phyloP scores from a whole-genome alignment of 2,113 vertebrate species.

The Genyomyrus donnyi region DNA sequence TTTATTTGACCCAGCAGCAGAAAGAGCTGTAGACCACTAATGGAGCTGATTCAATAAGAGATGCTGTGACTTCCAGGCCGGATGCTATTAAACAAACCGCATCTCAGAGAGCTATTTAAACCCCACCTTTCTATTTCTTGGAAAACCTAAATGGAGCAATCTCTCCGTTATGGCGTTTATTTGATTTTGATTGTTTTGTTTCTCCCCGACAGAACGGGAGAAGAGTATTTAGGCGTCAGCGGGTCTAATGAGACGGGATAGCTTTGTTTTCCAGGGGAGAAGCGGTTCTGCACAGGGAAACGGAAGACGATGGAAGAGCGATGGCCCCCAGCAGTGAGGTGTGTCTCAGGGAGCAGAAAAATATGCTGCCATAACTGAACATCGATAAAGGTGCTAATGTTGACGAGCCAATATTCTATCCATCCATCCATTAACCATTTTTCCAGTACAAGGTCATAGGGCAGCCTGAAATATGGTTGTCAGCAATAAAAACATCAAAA shows the following conservation, averaged over 20 bases:
- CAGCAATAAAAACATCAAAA: background rate
- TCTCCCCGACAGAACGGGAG: background rate
- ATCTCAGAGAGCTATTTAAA: constrained; percentile 48
- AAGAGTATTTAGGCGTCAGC: constrained; percentile 18
- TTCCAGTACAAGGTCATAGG: background rate
- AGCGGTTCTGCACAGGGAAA: background rate
- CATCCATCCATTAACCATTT: background rate
- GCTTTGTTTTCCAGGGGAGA: constrained; percentile 18
- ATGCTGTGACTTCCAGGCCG: constrained; percentile 46
- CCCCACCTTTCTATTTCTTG: constrained; percentile 45
- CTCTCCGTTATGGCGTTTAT: constrained; percentile 43
- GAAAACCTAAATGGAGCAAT: constrained; percentile 58
- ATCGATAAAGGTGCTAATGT: background rate
- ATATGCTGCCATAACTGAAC: background rate
- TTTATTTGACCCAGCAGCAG: constrained; percentile 10
- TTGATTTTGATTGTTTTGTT: constrained; percentile 34
- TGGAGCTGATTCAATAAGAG: constrained; percentile 54
- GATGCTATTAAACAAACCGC: constrained; percentile 47
- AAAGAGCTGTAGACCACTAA: constrained; percentile 41
- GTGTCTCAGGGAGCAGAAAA: constrained; percentile 19
- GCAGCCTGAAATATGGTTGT: background rate
- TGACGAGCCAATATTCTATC: background rate
- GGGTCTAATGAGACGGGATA: constrained; percentile 36
- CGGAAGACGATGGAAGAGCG: background rate
- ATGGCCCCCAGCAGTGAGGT: constrained; percentile 22